Percentiles rank a stretch among this genome's conserved stretches.
phyloP scores from a whole-genome alignment of 2,888 invertebrate species.

The Chironomus riparius region DNA sequence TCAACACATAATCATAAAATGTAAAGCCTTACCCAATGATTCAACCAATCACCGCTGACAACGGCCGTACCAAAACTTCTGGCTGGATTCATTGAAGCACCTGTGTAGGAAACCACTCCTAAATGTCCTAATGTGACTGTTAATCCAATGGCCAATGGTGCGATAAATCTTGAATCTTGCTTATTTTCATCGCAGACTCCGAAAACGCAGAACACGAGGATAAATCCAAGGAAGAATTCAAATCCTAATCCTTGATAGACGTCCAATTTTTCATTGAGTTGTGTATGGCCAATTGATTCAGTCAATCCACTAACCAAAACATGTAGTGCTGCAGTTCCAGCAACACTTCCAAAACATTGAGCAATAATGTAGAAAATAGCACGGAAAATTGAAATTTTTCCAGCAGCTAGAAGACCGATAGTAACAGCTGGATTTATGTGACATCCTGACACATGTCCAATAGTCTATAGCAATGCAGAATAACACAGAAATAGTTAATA shows the following conservation, averaged over 20 bases:
- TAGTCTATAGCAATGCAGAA: conserved; percentile 48
- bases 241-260: conserved; percentile 77
- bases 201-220: conserved; percentile 83
- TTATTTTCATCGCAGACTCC: conserved; percentile 52
- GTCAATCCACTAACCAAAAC: conserved; percentile 58
- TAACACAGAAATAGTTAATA: background rate
- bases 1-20: background rate
- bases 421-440: conserved; percentile 93
- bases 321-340: conserved; percentile 60
- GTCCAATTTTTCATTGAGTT: conserved; percentile 51
- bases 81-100: conserved; percentile 89
- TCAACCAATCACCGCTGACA: conserved; percentile 59
- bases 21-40: conserved; percentile 66
- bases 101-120: conserved; percentile 73
- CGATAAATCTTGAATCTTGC: conserved; percentile 66
- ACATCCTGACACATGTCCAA: conserved; percentile 82
- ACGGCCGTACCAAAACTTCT: conserved; percentile 81
- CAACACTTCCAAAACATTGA: conserved; percentile 74
- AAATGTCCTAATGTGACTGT: conserved; percentile 78
- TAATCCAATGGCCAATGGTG: conserved; percentile 80
- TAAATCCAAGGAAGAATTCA: conserved; percentile 82
- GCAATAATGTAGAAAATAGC: conserved; percentile 70
- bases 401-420: conserved; percentile 64
- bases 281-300: conserved; percentile 57
- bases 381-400: conserved; percentile 65